Evolutionary conservation across 64 coral and sea anemone genomes (phyloP).

Genomic region (Stichodactyla helianthus): DNA sequence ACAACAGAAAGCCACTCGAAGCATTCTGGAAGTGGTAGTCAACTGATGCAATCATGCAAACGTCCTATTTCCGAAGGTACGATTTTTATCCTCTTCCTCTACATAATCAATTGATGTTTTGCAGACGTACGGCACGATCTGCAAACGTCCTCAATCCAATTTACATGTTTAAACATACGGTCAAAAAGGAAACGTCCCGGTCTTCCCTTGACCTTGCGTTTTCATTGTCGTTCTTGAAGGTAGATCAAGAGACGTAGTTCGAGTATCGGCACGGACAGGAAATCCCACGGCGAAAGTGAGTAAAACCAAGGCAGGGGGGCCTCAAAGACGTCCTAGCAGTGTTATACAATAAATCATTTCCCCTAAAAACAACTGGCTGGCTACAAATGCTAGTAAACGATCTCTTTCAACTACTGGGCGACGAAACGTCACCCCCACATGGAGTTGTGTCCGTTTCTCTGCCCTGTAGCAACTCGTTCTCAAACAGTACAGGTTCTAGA

Average conservation of each 20-base stretch:
- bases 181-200: background rate
- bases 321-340: background rate
- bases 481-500: too few relatives aligned
- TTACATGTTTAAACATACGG: constrained; percentile 3
- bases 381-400: background rate
- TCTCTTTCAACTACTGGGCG: too few relatives aligned
- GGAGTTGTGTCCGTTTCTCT: too few relatives aligned
- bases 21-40: too few relatives aligned
- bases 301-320: background rate
- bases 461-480: too few relatives aligned
- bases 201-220: background rate
- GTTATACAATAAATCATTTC: background rate
- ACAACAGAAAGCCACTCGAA: too few relatives aligned
- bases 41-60: too few relatives aligned
- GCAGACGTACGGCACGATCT: background rate
- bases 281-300: background rate
- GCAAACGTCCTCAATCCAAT: background rate
- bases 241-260: background rate
- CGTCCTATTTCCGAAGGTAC: too few relatives aligned
- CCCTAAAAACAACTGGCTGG: background rate
- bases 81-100: background rate
- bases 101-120: background rate
- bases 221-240: background rate
- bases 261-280: background rate
- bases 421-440: too few relatives aligned